Evolutionary conservation across 92 coral and sea anemone genomes (phyloP).

Genomic region (Desmophyllum pertusum): DNA sequence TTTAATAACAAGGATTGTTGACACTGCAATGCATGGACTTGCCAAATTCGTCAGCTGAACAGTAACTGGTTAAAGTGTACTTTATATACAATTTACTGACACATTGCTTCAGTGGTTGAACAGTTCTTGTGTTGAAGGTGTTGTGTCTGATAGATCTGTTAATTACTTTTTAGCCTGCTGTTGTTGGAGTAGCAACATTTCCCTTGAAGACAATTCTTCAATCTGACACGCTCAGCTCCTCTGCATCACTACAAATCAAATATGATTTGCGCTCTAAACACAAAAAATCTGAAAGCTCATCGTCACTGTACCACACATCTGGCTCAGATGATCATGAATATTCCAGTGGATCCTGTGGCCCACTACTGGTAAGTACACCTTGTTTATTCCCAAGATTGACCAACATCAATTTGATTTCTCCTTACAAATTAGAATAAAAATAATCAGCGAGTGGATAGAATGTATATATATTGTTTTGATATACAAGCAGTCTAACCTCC

Average conservation of each 20-base stretch:
- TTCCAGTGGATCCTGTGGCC: conserved; percentile 18
- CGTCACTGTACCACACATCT: conserved; percentile 1
- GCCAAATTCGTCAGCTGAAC: background rate
- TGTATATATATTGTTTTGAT: too few species aligned
- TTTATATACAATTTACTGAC: background rate
- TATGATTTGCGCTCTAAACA: background rate
- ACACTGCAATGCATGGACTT: too few species aligned
- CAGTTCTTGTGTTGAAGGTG: background rate
- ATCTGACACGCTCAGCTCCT: conserved; percentile 68
- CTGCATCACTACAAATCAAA: conserved; percentile 57
- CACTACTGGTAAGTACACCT: conserved; percentile 28
- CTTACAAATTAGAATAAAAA: too few species aligned
- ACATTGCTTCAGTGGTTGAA: background rate
- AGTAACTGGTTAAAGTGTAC: background rate
- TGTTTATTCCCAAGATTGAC: background rate
- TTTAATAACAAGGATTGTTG: too few species aligned
- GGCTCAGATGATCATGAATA: background rate
- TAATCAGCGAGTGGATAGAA: too few species aligned
- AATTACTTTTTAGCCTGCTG: conserved; percentile 66
- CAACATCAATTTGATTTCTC: too few species aligned
- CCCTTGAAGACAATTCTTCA: conserved; percentile 75
- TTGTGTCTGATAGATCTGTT: background rate
- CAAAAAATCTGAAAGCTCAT: background rate
- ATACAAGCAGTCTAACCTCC: too few species aligned
- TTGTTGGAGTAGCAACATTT: conserved; percentile 76